Percentiles rank a stretch among this genome's conserved stretches.
phyloP scores from a whole-genome alignment of 1,140 invertebrate species.

The Diplogasteroides magnus region DNA sequence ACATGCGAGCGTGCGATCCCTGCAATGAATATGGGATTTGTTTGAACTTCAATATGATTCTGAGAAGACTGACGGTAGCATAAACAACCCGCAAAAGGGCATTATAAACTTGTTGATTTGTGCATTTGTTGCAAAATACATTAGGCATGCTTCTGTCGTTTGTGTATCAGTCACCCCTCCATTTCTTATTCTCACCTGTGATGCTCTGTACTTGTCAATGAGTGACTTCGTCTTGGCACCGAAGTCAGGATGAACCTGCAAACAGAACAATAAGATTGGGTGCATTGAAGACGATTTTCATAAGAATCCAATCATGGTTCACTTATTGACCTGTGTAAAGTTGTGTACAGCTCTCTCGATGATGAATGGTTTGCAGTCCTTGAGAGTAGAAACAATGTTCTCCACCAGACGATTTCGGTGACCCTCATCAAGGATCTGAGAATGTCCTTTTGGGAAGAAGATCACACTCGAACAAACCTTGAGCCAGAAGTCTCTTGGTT shows the following conservation, averaged over 20 bases:
- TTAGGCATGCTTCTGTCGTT: too few relatives aligned
- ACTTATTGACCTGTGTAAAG: conserved; percentile 58
- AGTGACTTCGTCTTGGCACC: not conserved
- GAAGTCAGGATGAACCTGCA: not conserved
- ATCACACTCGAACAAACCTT: conserved; percentile 55
- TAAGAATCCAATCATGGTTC: not conserved
- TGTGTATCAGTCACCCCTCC: too few relatives aligned
- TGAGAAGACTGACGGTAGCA: too few relatives aligned
- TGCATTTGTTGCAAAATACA: too few relatives aligned
- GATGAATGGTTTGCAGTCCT: conserved; percentile 72
- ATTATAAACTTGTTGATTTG: too few relatives aligned
- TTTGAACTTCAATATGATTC: too few relatives aligned
- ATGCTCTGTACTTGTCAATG: not conserved
- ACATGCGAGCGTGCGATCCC: too few relatives aligned
- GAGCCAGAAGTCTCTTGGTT: conserved; percentile 74
- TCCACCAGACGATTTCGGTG: conserved; percentile 69
- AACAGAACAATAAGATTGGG: not conserved
- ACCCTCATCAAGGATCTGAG: conserved; percentile 68
- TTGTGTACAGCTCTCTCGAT: conserved; percentile 62
- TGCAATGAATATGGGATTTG: too few relatives aligned
- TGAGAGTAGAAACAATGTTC: conserved; percentile 75
- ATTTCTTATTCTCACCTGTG: not conserved
- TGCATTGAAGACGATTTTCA: not conserved
- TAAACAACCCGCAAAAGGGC: too few relatives aligned
- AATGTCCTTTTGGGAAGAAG: not conserved